Evolutionary conservation across 2,113 vertebrate genomes (phyloP).

Genomic region (Picathartes gymnocephalus): DNA sequence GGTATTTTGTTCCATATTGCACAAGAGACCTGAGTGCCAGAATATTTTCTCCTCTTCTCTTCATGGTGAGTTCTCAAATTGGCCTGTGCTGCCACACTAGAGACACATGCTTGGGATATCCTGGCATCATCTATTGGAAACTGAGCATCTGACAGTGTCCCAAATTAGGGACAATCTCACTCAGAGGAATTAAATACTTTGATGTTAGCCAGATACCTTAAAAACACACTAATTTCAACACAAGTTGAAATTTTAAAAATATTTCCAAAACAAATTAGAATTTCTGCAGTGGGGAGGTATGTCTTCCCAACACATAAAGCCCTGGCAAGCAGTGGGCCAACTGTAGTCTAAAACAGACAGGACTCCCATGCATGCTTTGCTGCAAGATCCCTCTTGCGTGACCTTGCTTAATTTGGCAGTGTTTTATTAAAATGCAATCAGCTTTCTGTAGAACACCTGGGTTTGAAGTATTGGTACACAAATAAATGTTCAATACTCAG

Average conservation of each 20-base stretch:
- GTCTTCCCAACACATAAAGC: not conserved
- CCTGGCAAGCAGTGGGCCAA: not conserved
- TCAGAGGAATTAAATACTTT: not conserved
- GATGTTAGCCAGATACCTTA: not conserved
- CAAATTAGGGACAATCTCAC: not conserved
- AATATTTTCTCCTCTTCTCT: not conserved
- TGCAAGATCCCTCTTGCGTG: not conserved
- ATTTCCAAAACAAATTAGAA: not conserved
- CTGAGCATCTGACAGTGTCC: not conserved
- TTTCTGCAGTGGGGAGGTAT: not conserved
- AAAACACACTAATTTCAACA: not conserved
- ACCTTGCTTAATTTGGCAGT: not conserved
- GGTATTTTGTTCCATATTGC: not conserved
- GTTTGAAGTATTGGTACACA: not conserved
- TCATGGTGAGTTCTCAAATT: not conserved
- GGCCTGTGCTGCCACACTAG: not conserved
- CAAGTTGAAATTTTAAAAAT: not conserved
- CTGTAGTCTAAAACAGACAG: not conserved
- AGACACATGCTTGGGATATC: not conserved
- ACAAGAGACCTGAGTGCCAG: not conserved
- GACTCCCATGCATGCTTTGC: not conserved
- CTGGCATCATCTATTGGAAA: not conserved
- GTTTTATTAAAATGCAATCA: not conserved
- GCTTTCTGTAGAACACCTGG: not conserved
- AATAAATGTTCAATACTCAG: not conserved